Base-by-base conservation (phyloP, 2,888 invertebrate genomes). In the Sesamia inferens region DNA sequence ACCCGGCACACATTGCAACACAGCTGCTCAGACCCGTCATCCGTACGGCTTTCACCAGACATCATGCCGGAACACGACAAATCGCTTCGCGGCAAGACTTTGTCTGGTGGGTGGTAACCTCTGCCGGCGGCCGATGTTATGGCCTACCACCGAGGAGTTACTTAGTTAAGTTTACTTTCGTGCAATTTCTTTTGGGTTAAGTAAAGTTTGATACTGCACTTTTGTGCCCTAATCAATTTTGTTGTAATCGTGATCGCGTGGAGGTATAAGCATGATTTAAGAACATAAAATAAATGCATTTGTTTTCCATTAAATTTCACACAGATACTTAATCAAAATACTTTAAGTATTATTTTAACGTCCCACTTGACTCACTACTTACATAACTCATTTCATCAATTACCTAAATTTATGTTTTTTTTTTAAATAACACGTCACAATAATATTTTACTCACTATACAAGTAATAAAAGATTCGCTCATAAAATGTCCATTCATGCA, bases 101-200 rank as follows among this genome's bases (percentile, higher is more conserved):
- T n/a, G n/a, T n/a, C n/a, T n/a, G n/a, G n/a, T n/a, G n/a, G n/a
- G n/a, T n/a, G n/a, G n/a, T n/a, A n/a, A n/a, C n/a, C n/a, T n/a
- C n/a, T n/a, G n/a, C n/a, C n/a, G n/a, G n/a, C n/a, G n/a, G n/a
- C n/a, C n/a, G n/a, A n/a, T n/a, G n/a, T n/a, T n/a, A n/a, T n/a
- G n/a, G n/a, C n/a, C 31, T 31, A 31, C 31, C 31, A 31, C 31
- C 31, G n/a, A n/a, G n/a, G n/a, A n/a, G n/a, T n/a, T n/a, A n/a
- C n/a, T n/a, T n/a, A n/a, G n/a, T n/a, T n/a, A n/a, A n/a, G n/a
- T n/a, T n/a, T n/a, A n/a, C n/a, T n/a, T n/a, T n/a, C n/a, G n/a
- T n/a, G n/a, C n/a, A n/a, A n/a, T n/a, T n/a, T n/a, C n/a, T n/a
- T 82, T 76, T 76, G 81, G 72, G 67, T 70, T 62, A 61, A 70